Percentiles rank a stretch among this genome's conserved stretches.
Conservation (phyloP, 2,113 vertebrate species). For the Addax nasomaculatus region DNA sequence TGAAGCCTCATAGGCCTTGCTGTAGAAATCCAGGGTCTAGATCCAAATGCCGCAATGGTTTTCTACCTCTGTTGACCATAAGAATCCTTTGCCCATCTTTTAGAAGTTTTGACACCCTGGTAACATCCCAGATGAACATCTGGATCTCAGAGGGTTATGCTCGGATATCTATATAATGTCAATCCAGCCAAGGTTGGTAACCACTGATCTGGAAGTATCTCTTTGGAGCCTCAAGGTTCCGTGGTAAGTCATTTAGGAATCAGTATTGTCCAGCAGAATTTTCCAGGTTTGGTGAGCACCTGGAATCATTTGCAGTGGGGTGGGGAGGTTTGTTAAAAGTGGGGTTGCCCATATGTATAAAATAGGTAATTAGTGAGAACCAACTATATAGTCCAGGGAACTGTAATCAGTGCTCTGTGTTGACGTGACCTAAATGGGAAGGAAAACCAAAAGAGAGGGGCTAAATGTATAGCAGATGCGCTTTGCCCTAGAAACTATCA, state of each 20-base stretch:
- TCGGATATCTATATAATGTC: background rate
- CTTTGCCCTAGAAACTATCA: background rate
- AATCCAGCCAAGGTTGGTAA: background rate
- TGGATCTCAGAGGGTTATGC: background rate
- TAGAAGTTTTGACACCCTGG: background rate
- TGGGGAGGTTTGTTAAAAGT: background rate
- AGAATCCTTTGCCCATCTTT: background rate
- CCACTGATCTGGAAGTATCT: background rate
- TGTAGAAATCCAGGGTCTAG: background rate
- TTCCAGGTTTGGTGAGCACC: background rate
- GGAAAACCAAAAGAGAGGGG: background rate
- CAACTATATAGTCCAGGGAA: background rate
- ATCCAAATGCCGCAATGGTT: background rate
- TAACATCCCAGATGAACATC: background rate
- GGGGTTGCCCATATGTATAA: background rate
- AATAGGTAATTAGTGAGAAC: background rate
- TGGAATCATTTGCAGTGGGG: background rate
- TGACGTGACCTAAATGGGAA: background rate
- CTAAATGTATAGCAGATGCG: background rate
- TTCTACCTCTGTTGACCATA: background rate
- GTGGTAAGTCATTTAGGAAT: background rate
- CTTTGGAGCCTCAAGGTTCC: background rate
- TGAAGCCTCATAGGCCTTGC: background rate
- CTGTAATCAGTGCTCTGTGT: background rate
- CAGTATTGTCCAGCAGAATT: background rate